phyloP scores from a whole-genome alignment of 2,888 invertebrate genomes.

The Coecobrya sp. region DNA sequence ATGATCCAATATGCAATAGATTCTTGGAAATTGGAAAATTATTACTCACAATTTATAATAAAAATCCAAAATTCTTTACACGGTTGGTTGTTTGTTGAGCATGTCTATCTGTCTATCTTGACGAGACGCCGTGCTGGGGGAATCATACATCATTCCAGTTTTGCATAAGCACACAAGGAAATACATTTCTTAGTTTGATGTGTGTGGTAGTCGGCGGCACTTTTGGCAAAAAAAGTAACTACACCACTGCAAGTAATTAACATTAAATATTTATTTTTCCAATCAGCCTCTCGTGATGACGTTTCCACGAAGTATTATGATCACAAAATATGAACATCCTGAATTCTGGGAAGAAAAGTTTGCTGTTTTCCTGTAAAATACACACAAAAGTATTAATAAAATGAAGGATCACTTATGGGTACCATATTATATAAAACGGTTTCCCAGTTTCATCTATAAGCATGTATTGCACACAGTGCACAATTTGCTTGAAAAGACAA shows the following conservation, averaged over 20 bases:
- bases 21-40: too few relatives aligned
- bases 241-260: background rate
- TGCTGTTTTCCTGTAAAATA: background rate
- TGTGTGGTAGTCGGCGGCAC: background rate
- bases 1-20: too few relatives aligned
- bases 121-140: background rate
- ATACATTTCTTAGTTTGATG: background rate
- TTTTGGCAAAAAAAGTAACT: background rate
- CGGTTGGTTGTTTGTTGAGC: background rate
- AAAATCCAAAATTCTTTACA: too few relatives aligned
- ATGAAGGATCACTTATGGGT: too few relatives aligned
- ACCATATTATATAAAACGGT: background rate
- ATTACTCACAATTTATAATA: too few relatives aligned
- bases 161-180: background rate
- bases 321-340: background rate
- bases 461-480: background rate
- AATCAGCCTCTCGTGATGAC: background rate
- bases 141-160: background rate
- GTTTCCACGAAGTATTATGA: background rate
- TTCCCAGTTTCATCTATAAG: background rate
- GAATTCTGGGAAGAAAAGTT: background rate
- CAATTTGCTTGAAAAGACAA: constrained; percentile 3
- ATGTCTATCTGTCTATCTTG: background rate
- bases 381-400: too few relatives aligned
- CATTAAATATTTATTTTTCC: constrained; percentile 29